Conservation (phyloP, 2,797 vertebrate species). For the Rhynchonycteris naso region DNA sequence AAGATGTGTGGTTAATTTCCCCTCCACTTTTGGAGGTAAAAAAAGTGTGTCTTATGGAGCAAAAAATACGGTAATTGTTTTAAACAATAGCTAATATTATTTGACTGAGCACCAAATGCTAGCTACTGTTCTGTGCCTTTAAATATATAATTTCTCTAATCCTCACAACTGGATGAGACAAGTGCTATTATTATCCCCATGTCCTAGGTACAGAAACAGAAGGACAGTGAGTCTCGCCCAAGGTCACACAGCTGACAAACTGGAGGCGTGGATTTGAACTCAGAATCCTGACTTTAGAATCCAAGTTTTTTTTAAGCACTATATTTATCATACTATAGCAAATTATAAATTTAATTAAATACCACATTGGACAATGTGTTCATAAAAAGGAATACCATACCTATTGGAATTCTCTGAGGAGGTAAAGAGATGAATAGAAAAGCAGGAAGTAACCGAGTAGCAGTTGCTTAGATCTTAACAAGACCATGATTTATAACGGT, state of each 20-base stretch:
- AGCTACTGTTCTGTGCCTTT: not conserved
- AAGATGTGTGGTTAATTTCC: too few species aligned
- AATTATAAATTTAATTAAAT: not conserved
- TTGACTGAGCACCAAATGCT: not conserved
- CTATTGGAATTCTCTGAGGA: not conserved
- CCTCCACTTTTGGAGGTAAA: too few species aligned
- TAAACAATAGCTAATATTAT: not conserved
- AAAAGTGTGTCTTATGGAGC: too few species aligned
- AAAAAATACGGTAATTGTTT: not conserved
- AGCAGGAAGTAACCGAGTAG: not conserved
- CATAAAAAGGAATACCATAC: not conserved
- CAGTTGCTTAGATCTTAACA: not conserved
- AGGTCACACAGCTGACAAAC: conserved; percentile 7
- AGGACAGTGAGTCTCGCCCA: not conserved
- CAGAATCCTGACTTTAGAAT: not conserved
- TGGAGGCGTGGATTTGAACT: not conserved
- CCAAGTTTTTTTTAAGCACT: conserved; percentile 37
- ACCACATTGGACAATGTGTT: not conserved
- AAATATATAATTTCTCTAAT: not conserved
- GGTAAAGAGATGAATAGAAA: not conserved
- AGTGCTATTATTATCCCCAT: not conserved
- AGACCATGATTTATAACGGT: not conserved
- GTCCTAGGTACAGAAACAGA: not conserved
- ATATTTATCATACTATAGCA: not conserved
- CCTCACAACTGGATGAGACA: not conserved